phyloP scores from a whole-genome alignment of 1,140 invertebrate genomes.

The Platyura marginata region DNA sequence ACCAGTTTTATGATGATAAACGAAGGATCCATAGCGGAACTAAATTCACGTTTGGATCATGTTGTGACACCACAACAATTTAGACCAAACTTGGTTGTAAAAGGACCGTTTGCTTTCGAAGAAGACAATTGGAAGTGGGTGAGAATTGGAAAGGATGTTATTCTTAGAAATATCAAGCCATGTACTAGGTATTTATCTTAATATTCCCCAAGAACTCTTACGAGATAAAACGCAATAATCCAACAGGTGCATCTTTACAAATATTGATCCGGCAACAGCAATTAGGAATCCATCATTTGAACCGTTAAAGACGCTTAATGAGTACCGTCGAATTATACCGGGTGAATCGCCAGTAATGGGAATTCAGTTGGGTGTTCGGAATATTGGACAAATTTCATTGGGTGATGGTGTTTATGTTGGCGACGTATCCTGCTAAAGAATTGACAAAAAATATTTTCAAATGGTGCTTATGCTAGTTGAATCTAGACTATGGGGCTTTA shows the following conservation, averaged over 20 bases:
- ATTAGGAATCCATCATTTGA: conserved; percentile 28
- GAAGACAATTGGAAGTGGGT: conserved; percentile 52
- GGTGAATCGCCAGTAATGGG: neutral
- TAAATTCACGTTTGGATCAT: conserved; percentile 34
- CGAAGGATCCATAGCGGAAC: conserved; percentile 37
- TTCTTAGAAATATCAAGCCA: conserved; percentile 42
- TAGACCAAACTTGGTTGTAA: conserved; percentile 46
- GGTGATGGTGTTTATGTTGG: neutral
- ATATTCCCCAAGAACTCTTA: neutral
- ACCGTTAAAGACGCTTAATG: conserved; percentile 31
- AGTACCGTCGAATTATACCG: neutral
- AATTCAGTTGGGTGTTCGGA: neutral
- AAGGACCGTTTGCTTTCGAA: conserved; percentile 35
- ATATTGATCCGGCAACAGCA: conserved; percentile 33
- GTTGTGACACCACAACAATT: conserved; percentile 35
- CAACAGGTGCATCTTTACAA: conserved; percentile 31
- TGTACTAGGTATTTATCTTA: conserved; percentile 29
- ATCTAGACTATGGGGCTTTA: too few species aligned
- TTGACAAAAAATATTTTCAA: too few species aligned
- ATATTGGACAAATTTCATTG: neutral
- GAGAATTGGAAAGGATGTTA: conserved; percentile 36
- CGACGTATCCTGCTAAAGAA: too few species aligned
- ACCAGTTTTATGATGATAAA: conserved; percentile 39
- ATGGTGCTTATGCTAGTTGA: too few species aligned
- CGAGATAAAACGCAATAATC: neutral